phyloP scores from a whole-genome alignment of 1,140 invertebrate genomes.

The Anastrepha obliqua region DNA sequence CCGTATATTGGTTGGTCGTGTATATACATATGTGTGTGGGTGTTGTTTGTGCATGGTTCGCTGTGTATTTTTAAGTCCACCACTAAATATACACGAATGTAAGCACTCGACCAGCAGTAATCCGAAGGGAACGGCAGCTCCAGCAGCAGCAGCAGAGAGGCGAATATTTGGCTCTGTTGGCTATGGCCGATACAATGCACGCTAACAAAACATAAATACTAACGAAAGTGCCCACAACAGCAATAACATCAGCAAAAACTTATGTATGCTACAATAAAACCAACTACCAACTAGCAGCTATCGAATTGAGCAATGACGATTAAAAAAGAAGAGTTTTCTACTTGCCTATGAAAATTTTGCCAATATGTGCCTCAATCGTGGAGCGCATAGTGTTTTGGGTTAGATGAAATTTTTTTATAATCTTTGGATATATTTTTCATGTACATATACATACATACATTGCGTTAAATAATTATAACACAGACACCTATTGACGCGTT shows the following conservation, averaged over 20 bases:
- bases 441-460: too few species aligned
- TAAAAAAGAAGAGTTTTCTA: neutral
- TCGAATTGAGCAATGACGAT: constrained; percentile 6
- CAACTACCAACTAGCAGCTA: neutral
- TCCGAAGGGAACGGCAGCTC: neutral
- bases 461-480: too few species aligned
- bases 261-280: neutral
- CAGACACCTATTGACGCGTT: too few species aligned
- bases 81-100: constrained; percentile 72
- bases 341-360: neutral
- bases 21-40: constrained; percentile 55
- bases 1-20: neutral
- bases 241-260: neutral
- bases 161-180: neutral
- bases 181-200: neutral
- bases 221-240: constrained; percentile 69
- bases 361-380: neutral
- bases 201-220: constrained; percentile 64
- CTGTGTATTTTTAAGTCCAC: constrained; percentile 72
- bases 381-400: neutral
- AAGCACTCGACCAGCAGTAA: constrained; percentile 17
- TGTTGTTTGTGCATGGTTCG: constrained; percentile 52
- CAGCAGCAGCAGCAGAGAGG: neutral
- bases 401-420: neutral
- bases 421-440: neutral